A percentile compares a stretch with the other conserved stretches of the same genome.
These are phyloP conservation scores for Chalcosyrphus nemorum DNA, from an alignment of 2,888 invertebrate species.

Conservation along the genomic window DNA sequence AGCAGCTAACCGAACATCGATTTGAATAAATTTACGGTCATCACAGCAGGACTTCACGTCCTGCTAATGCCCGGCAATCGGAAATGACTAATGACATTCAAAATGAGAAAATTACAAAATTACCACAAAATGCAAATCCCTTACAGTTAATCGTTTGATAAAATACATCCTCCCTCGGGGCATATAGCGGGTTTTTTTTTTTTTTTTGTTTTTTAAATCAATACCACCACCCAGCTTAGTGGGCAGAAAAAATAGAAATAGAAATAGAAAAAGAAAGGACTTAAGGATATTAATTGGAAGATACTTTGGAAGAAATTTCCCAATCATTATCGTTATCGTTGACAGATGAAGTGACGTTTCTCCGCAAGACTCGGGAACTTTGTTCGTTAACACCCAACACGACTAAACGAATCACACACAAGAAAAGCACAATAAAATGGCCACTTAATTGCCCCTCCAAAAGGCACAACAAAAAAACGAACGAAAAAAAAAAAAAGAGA, in stretches of 20 bases:
- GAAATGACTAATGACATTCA: slow-evolving; percentile 63
- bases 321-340: slow-evolving; percentile 38
- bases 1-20: slow-evolving; percentile 13
- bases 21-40: slow-evolving; percentile 50
- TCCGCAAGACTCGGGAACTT: slow-evolving; percentile 2
- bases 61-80: slow-evolving; percentile 21
- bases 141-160: background rate
- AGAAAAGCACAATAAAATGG: slow-evolving; percentile 41
- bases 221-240: slow-evolving; percentile 14
- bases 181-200: too few species aligned
- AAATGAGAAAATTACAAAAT: slow-evolving; percentile 53
- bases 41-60: background rate
- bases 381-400: slow-evolving; percentile 35
- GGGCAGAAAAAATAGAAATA: background rate
- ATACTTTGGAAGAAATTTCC: slow-evolving; percentile 24
- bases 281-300: slow-evolving; percentile 39
- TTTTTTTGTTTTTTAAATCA: slow-evolving; percentile 28
- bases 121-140: slow-evolving; percentile 18
- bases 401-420: background rate
- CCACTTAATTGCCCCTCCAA: slow-evolving; percentile 45
- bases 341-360: slow-evolving; percentile 52
- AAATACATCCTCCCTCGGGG: background rate
- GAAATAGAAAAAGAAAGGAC: too few species aligned
- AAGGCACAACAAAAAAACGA: background rate
- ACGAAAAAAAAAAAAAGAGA: background rate